Evolutionary conservation across 2,888 invertebrate genomes (phyloP).

Genomic region (Cenopis cana): DNA sequence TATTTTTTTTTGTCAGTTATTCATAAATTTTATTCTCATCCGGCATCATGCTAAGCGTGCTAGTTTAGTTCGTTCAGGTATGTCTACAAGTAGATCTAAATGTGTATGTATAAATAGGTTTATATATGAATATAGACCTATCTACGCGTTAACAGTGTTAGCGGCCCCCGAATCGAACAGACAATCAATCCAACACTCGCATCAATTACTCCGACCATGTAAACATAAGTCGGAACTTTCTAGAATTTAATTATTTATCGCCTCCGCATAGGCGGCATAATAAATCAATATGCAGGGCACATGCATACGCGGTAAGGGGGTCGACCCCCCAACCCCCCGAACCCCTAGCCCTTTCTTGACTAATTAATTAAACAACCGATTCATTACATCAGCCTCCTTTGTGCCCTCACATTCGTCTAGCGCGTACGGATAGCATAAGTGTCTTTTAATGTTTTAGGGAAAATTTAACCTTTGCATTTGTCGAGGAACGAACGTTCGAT

Average conservation of each 20-base stretch:
- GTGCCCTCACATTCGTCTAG: constrained; percentile 83
- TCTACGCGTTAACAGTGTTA: constrained; percentile 5
- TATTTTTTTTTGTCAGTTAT: no score
- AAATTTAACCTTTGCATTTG: neutral
- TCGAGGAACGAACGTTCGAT: neutral
- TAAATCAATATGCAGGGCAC: constrained; percentile 84
- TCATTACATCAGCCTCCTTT: constrained; percentile 87
- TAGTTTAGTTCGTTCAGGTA: neutral
- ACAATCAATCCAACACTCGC: constrained; percentile 41
- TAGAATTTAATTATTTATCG: constrained; percentile 84
- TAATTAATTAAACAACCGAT: constrained; percentile 92
- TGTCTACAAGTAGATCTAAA: neutral
- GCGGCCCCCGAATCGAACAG: constrained; percentile 18
- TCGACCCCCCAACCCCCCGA: constrained; percentile 45
- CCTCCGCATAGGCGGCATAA: constrained; percentile 73
- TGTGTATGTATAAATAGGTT: neutral
- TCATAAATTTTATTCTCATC: no score
- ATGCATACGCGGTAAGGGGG: constrained; percentile 72
- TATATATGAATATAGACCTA: neutral
- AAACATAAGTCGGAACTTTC: constrained; percentile 75
- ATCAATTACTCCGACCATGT: constrained; percentile 54
- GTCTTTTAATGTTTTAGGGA: constrained; percentile 30
- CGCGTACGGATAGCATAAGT: constrained; percentile 66
- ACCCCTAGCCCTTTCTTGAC: constrained; percentile 81
- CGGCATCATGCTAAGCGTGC: neutral